These are phyloP conservation scores for Vollenhovia emeryi DNA, from an alignment of 1,140 invertebrate genomes.

Conservation along the genomic window DNA sequence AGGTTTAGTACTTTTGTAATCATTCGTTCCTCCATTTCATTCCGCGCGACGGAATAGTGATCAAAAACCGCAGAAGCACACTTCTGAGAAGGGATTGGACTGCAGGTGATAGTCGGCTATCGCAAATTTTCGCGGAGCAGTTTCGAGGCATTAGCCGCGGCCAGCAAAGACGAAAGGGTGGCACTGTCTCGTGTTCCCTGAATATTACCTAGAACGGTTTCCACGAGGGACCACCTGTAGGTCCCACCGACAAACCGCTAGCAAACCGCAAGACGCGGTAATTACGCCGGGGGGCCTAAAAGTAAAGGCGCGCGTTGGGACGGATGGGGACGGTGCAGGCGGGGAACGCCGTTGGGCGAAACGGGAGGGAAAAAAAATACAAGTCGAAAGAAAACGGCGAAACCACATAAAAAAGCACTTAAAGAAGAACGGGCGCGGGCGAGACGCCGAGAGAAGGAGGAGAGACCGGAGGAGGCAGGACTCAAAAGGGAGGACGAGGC, in stretches of 20 bases:
- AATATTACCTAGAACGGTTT: conserved; percentile 53
- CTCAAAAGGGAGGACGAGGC: conserved; percentile 32
- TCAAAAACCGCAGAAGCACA: background rate
- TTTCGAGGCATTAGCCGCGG: conserved; percentile 5
- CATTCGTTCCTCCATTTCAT: background rate
- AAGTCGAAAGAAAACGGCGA: conserved; percentile 78
- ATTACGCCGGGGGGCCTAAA: conserved; percentile 74
- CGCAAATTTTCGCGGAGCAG: conserved; percentile 25
- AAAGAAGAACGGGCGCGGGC: conserved; percentile 66
- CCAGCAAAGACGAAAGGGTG: conserved; percentile 33
- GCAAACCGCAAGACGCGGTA: conserved; percentile 78
- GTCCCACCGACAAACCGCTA: conserved; percentile 72
- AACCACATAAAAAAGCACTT: conserved; percentile 83
- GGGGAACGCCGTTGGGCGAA: conserved; percentile 44
- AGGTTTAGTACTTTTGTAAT: background rate
- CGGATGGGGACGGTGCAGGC: background rate
- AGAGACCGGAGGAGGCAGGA: background rate
- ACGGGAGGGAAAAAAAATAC: conserved; percentile 72
- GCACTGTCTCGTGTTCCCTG: conserved; percentile 48
- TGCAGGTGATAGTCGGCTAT: conserved; percentile 2
- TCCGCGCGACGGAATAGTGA: background rate
- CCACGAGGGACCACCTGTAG: conserved; percentile 77
- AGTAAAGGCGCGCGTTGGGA: conserved; percentile 56
- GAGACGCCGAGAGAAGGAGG: background rate
- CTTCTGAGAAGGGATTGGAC: background rate